Conservation (phyloP, 2,113 vertebrate genomes). For the Myotis brandtii region DNA sequence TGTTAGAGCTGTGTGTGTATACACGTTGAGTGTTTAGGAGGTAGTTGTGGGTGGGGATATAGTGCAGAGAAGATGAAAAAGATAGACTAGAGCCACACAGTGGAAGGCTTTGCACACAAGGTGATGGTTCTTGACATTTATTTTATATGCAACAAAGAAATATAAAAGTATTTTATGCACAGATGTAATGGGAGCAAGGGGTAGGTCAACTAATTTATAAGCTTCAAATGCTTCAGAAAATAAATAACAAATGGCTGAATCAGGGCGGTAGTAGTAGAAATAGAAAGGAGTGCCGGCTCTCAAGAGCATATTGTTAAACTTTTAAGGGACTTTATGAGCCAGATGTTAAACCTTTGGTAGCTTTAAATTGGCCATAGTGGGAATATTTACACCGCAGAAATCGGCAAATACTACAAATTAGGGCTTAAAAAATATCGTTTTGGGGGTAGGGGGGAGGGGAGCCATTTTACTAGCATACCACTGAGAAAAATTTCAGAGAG, state of each 20-base stretch:
- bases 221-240: not conserved
- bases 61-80: not conserved
- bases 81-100: not conserved
- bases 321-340: not conserved
- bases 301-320: not conserved
- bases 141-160: not conserved
- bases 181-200: not conserved
- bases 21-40: not conserved
- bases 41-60: not conserved
- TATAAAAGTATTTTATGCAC: not conserved
- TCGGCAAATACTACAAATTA: not conserved
- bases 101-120: not conserved
- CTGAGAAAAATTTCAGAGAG: not conserved
- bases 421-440: not conserved
- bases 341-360: not conserved
- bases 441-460: not conserved
- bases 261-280: not conserved
- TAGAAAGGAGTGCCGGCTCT: not conserved
- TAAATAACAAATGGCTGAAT: not conserved
- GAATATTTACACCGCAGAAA: not conserved
- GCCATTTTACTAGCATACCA: not conserved
- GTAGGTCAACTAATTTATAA: not conserved
- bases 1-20: not conserved
- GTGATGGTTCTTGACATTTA: not conserved
- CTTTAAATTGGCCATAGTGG: not conserved